A percentile compares a stretch with the other conserved stretches of the same genome.
Conservation (phyloP, 2,797 vertebrate species). For the Neomorphus geoffroyi region DNA sequence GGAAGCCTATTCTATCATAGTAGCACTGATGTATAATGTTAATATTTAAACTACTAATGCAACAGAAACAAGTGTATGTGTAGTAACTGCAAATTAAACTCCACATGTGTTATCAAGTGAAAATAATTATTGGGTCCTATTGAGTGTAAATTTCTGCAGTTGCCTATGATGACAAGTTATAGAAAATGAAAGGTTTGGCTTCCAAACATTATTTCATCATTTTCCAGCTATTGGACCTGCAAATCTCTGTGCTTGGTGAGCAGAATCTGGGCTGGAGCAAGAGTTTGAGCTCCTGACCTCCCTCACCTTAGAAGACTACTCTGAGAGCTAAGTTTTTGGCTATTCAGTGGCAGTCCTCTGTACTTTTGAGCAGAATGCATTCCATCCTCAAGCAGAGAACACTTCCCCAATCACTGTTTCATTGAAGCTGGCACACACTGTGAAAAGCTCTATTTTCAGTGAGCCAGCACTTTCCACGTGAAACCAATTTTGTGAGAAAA, state of each 20-base stretch:
- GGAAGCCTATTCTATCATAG: neutral
- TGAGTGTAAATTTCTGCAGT: neutral
- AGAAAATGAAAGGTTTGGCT: neutral
- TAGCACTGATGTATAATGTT: neutral
- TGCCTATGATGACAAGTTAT: neutral
- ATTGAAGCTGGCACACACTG: neutral
- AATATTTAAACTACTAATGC: neutral
- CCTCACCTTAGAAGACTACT: neutral
- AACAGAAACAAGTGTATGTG: neutral
- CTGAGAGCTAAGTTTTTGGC: neutral
- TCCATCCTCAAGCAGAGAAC: neutral
- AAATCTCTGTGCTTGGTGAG: neutral
- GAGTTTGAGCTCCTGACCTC: neutral
- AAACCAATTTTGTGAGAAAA: neutral
- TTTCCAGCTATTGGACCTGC: neutral
- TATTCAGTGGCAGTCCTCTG: neutral
- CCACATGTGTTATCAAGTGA: neutral
- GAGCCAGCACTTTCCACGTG: neutral
- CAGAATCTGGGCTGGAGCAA: neutral
- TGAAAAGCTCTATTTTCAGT: neutral
- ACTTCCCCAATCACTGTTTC: neutral
- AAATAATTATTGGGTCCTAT: neutral
- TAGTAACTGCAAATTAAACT: neutral
- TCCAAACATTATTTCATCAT: neutral
- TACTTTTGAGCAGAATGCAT: neutral